Base-by-base conservation (phyloP, 2,888 invertebrate genomes). In the Malthinus seriepunctatus region DNA sequence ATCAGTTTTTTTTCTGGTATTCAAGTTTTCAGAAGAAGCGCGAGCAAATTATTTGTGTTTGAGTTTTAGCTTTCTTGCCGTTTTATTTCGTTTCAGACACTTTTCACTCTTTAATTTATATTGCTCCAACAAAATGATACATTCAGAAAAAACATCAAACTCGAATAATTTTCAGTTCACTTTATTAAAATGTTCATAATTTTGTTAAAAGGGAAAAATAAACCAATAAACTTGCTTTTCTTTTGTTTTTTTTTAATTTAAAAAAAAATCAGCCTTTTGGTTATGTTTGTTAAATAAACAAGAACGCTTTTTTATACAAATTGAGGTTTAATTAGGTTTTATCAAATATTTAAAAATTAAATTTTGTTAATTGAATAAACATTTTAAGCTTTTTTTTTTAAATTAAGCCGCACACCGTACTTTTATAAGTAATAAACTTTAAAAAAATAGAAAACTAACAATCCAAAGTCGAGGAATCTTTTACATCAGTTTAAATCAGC, bases 31-130 rank as follows among this genome's bases (percentile, higher is more conserved):
- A 50, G 50, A 56, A 50, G 50, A 56, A 56, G 56, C 44, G 45
- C 50, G 49, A 44, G 50, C 50, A 46, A 56, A 56, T 56, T 50
- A 56, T 56, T 56, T 55, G 49, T 49, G 49, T 55, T 53, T 55
- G 55, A 47, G 47, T 54, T 42, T 54, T 48, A 52, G 54, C 54
- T 54, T 47, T 42, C 38, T 53, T 37, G 54, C 15, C 56, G 50
- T 45, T 56, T 56, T 49, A 56, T 56, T 56, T 50, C 56, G 38
- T 50, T 55, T 49, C 45, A 45, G 56, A 45, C 56, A 50, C 56
- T 50, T 44, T 55, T 56, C 50, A 38, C 48, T 44, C 55, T 48
- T 49, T 48, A 55, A 55, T 55, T 55, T 55, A 55, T 55, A 49
- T 49, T 49, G 42, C 55, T 39, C 38, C 39, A 39, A 39, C 11